A percentile compares a stretch with the other conserved stretches of the same genome.
Evolutionary conservation across 2,113 vertebrate species (phyloP).

Genomic region (Donacobius atricapilla): DNA sequence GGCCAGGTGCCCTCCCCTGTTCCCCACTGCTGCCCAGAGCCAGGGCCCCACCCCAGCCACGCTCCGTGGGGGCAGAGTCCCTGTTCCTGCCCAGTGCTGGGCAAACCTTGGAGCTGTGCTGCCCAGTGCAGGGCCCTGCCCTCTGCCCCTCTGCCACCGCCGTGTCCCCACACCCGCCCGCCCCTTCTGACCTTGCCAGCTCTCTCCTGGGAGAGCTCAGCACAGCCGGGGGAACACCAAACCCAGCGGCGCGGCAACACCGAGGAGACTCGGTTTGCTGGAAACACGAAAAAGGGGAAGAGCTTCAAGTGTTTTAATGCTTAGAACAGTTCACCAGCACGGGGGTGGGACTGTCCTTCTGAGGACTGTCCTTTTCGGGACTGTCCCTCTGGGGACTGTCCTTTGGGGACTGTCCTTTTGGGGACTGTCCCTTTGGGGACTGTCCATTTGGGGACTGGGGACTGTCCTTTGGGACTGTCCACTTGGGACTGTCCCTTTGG

Average conservation of each 20-base stretch:
- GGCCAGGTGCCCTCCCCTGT: not conserved
- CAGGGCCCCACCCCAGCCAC: not conserved
- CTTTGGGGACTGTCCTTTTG: too few species aligned
- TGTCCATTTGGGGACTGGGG: too few species aligned
- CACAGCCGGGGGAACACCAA: not conserved
- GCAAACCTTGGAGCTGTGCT: not conserved
- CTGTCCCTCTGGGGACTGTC: not conserved
- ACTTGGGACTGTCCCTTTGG: not conserved
- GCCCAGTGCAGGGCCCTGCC: not conserved
- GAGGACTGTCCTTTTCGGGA: not conserved
- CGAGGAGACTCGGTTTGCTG: rapidly evolving
- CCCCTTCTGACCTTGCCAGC: not conserved
- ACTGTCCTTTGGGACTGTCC: too few species aligned
- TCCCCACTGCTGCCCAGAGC: not conserved
- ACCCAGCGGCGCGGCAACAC: not conserved
- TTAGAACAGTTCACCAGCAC: not conserved
- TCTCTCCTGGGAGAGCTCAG: not conserved
- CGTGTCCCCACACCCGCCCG: rapidly evolving
- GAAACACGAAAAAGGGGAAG: not conserved
- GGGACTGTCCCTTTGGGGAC: too few species aligned
- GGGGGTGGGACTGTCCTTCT: rapidly evolving
- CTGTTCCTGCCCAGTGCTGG: not conserved
- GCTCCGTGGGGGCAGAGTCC: not conserved
- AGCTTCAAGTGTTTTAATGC: not conserved
- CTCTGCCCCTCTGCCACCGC: rapidly evolving